Evolutionary conservation across 2,888 invertebrate genomes (phyloP).

Genomic region (Ecliptopera silaceata): DNA sequence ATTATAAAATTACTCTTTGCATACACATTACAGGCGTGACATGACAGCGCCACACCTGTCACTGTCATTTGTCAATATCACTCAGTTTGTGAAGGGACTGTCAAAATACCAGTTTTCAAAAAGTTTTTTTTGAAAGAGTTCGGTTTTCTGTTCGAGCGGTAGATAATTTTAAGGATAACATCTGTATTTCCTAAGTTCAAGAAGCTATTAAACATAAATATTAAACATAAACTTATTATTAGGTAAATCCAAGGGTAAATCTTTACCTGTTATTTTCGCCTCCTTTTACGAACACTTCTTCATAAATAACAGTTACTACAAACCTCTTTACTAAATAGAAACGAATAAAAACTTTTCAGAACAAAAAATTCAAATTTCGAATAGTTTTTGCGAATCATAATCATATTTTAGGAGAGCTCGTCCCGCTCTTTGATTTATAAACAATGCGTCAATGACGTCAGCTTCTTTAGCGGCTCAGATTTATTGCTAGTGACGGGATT

Average conservation of each 20-base stretch:
- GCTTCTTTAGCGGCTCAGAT: constrained; percentile 81
- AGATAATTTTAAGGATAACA: no score
- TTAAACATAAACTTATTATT: no score
- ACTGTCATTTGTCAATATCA: constrained; percentile 38
- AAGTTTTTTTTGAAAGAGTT: no score
- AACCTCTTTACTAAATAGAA: background rate
- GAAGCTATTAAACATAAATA: no score
- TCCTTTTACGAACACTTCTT: no score
- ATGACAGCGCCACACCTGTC: constrained; percentile 46
- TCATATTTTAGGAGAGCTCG: constrained; percentile 38
- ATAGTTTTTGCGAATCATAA: constrained; percentile 12
- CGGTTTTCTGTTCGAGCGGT: no score
- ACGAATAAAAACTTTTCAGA: background rate
- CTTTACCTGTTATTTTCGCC: no score
- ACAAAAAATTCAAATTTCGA: constrained; percentile 31
- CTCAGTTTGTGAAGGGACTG: constrained; percentile 5
- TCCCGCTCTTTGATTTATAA: constrained; percentile 73
- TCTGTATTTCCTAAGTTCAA: no score
- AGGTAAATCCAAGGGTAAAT: no score
- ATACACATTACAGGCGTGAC: constrained; percentile 52
- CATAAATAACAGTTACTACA: background rate
- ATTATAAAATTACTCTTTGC: constrained; percentile 55
- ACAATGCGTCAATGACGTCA: constrained; percentile 82
- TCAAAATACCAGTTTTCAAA: constrained; percentile 5
- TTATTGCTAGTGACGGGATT: constrained; percentile 70